Evolutionary conservation across 2,888 invertebrate genomes (phyloP).

Genomic region (Liodrosophila aerea): DNA sequence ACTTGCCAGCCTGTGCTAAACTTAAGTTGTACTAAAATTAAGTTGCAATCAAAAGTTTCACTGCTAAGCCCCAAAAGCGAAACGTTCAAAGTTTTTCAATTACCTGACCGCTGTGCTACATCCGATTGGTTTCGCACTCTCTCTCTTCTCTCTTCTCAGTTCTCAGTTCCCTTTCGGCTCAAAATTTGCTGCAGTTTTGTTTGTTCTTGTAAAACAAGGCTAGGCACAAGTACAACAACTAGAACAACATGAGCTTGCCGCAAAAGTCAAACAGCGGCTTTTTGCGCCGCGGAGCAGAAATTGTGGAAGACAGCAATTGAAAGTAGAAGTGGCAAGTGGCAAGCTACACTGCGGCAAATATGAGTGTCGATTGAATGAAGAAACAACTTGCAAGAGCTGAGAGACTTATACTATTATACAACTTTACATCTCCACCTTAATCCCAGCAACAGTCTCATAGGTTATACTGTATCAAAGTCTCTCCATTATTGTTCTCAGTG

Average conservation of each 20-base stretch:
- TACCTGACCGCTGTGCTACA: constrained; percentile 58
- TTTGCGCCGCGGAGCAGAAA: constrained; percentile 39
- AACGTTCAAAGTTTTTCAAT: constrained; percentile 66
- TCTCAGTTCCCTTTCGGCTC: constrained; percentile 4
- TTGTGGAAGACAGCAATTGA: constrained; percentile 47
- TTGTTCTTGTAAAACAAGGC: constrained; percentile 24
- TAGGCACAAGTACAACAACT: constrained; percentile 15
- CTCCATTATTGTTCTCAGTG: too few species aligned
- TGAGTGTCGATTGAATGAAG: too few species aligned
- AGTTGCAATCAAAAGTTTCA: constrained; percentile 50
- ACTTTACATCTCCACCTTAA: too few species aligned
- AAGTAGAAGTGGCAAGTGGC: constrained; percentile 37
- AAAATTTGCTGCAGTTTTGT: constrained; percentile 28
- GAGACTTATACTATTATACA: too few species aligned
- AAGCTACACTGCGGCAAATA: constrained; percentile 17
- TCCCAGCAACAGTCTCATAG: too few species aligned
- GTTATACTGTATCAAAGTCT: not conserved
- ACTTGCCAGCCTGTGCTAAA: constrained; percentile 1
- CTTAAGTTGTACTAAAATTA: constrained; percentile 24
- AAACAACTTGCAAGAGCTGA: too few species aligned
- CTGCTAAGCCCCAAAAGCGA: constrained; percentile 39
- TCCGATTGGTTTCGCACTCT: constrained; percentile 19
- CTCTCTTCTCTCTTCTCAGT: constrained; percentile 5
- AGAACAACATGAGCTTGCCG: not conserved
- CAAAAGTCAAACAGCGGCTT: constrained; percentile 25